A percentile compares a stretch with the other conserved stretches of the same genome.
These are phyloP conservation scores for Smutsia temminckii DNA, from an alignment of 2,797 vertebrate genomes.

Conservation along the genomic window DNA sequence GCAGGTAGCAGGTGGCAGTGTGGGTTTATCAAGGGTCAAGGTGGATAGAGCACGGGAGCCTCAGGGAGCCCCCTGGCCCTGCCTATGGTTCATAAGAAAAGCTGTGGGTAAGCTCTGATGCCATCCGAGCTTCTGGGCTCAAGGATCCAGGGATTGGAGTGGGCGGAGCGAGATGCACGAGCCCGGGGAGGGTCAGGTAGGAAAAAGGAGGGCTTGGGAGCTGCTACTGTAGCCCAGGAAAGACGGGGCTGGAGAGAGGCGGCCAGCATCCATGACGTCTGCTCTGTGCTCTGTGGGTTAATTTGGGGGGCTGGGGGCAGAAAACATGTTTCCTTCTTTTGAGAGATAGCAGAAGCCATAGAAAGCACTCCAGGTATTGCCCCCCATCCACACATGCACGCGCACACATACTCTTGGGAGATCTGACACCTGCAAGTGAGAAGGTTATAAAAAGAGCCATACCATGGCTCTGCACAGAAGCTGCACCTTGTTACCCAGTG, in stretches of 20 bases:
- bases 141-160: background rate
- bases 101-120: background rate
- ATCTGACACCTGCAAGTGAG: background rate
- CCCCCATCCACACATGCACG: fast-evolving
- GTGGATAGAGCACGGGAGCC: background rate
- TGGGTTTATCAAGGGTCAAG: background rate
- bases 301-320: background rate
- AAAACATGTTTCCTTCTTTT: background rate
- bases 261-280: background rate
- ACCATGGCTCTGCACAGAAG: background rate
- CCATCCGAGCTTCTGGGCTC: background rate
- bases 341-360: background rate
- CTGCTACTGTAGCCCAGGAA: background rate
- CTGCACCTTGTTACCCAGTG: fast-evolving
- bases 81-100: background rate
- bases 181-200: background rate
- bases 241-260: background rate
- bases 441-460: background rate
- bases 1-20: background rate
- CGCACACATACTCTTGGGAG: background rate
- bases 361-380: background rate
- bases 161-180: background rate
- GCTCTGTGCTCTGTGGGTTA: background rate
- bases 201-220: background rate
- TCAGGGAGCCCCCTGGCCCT: background rate